Evolutionary conservation across 2,113 vertebrate genomes (phyloP).

Genomic region (Esox niger): DNA sequence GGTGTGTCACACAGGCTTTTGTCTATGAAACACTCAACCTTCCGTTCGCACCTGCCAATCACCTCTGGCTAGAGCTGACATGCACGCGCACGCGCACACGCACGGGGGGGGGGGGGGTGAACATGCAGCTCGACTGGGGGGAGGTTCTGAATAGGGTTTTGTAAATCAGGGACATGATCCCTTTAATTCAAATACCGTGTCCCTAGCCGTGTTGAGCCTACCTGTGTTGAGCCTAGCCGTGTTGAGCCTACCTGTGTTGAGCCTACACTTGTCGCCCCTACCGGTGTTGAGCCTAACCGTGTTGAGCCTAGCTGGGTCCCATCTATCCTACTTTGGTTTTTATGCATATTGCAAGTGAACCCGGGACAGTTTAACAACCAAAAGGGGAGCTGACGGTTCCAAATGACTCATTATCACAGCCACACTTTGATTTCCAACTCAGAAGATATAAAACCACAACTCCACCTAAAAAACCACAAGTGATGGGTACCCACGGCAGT

Average conservation of each 20-base stretch:
- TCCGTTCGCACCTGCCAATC: slow-evolving; percentile 41
- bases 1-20: slow-evolving; percentile 20
- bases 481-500: no score
- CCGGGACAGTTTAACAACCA: slow-evolving; percentile 7
- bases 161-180: slow-evolving; percentile 48
- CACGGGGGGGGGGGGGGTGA: slow-evolving; percentile 18
- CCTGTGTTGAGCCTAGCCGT: no score
- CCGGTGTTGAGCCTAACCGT: no score
- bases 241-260: no score
- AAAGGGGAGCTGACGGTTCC: neutral
- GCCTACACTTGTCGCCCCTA: no score
- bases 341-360: slow-evolving; percentile 26
- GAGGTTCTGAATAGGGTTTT: slow-evolving; percentile 16
- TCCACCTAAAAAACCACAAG: neutral
- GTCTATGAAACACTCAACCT: slow-evolving; percentile 24
- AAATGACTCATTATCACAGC: neutral
- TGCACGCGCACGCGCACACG: slow-evolving; percentile 9
- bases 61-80: neutral
- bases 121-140: slow-evolving; percentile 2
- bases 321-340: slow-evolving; percentile 25
- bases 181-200: slow-evolving; percentile 24
- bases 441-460: neutral
- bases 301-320: neutral
- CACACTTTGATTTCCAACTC: neutral
- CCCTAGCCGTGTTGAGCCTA: neutral